Conservation (phyloP, 2,797 vertebrate genomes). For the Xiphophorus birchmanni region DNA sequence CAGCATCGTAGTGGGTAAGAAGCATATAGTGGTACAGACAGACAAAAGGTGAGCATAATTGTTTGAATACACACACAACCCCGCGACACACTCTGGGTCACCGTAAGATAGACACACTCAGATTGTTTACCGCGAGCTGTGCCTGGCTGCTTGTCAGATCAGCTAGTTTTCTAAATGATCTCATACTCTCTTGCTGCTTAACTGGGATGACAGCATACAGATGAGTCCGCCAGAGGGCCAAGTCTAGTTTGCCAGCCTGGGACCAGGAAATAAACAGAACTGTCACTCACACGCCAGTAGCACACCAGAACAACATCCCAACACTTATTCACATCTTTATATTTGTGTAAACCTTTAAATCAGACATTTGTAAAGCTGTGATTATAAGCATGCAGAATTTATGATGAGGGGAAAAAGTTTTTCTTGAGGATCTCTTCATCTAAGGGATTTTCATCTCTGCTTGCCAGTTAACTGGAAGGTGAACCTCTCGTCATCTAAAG, state of each 20-base stretch:
- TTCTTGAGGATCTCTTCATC: neutral
- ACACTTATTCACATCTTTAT: neutral
- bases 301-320: neutral
- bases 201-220: constrained; percentile 20
- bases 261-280: constrained; percentile 20
- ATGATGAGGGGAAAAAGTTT: too few relatives aligned
- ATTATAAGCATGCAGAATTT: neutral
- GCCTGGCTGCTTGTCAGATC: constrained; percentile 37
- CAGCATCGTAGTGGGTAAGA: too few relatives aligned
- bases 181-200: constrained; percentile 41
- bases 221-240: constrained; percentile 16
- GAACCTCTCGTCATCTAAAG: neutral
- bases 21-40: too few relatives aligned
- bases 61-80: constrained; percentile 2
- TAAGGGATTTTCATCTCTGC: neutral
- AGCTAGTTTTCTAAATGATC: constrained; percentile 38
- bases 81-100: constrained; percentile 4
- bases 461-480: neutral
- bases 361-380: neutral
- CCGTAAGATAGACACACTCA: constrained; percentile 1
- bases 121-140: constrained; percentile 15
- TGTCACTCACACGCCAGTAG: constrained; percentile 32
- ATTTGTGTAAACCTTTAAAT: neutral
- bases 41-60: constrained; percentile 15
- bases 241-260: constrained; percentile 25